Evolutionary conservation across 2,888 invertebrate genomes (phyloP).

Genomic region (Lepidochrysops patricia): DNA sequence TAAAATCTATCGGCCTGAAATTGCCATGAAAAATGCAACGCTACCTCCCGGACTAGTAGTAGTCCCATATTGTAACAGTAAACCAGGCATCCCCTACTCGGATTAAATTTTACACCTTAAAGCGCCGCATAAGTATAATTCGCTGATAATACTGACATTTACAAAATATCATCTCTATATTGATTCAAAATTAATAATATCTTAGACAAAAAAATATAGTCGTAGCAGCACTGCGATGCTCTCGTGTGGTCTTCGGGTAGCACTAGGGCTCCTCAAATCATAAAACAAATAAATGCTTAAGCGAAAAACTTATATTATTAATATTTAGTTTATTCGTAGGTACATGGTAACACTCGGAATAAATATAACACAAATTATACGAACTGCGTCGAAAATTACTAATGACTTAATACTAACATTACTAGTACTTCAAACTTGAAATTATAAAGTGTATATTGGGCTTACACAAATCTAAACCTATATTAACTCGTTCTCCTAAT

Average conservation of each 20-base stretch:
- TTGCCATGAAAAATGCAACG: too few relatives aligned
- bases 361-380: not conserved
- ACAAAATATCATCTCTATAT: constrained; percentile 13
- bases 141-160: constrained; percentile 58
- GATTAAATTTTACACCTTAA: constrained; percentile 29
- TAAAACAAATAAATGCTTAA: constrained; percentile 7
- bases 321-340: not conserved
- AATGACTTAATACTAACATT: not conserved
- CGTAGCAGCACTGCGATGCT: not conserved
- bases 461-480: not conserved
- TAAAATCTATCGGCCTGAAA: too few relatives aligned
- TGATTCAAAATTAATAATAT: constrained; percentile 2
- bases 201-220: constrained; percentile 5
- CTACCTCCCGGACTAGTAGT: too few relatives aligned
- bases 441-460: not conserved
- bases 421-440: not conserved
- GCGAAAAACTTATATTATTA: not conserved
- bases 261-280: not conserved
- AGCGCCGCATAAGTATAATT: constrained; percentile 39
- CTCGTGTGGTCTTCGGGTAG: constrained; percentile 11
- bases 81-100: constrained; percentile 34
- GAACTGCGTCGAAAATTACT: constrained; percentile 9
- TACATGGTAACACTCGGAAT: constrained; percentile 8
- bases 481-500: not conserved
- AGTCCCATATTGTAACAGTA: constrained; percentile 25